These are phyloP conservation scores for Trichomalopsis sarcophagae DNA, from an alignment of 1,140 invertebrate genomes.

Conservation along the genomic window DNA sequence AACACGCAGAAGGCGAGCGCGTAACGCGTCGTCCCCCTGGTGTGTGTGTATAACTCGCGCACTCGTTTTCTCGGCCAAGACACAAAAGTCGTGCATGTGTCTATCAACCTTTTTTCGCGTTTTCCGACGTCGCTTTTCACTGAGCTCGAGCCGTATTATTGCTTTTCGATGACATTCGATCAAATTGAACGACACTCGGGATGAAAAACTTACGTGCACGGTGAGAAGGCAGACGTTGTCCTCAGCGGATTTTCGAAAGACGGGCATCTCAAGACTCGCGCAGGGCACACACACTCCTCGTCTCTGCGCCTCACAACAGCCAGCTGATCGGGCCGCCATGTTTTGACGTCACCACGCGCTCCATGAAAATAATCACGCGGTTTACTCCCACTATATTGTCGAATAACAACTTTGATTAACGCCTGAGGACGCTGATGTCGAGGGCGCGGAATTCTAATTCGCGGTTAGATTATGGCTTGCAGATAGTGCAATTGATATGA, in stretches of 20 bases:
- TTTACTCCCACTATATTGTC: neutral
- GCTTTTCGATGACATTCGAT: neutral
- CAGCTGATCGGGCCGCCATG: conserved; percentile 74
- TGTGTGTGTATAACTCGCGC: neutral
- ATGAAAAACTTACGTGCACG: conserved; percentile 57
- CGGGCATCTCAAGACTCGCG: conserved; percentile 42
- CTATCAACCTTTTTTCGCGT: neutral
- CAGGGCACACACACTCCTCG: conserved; percentile 62
- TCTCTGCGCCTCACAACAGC: conserved; percentile 65
- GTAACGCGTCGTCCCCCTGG: neutral
- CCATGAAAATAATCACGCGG: conserved; percentile 40
- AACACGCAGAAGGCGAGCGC: neutral
- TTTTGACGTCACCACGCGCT: conserved; percentile 69
- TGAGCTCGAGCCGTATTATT: neutral
- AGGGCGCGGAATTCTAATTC: neutral
- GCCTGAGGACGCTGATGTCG: neutral
- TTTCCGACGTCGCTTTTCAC: neutral
- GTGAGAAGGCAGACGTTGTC: conserved; percentile 55
- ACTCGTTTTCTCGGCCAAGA: neutral
- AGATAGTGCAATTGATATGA: too few relatives aligned
- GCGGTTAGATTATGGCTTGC: too few relatives aligned
- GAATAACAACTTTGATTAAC: neutral
- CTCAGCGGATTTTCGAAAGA: conserved; percentile 57
- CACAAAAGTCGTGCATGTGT: neutral
- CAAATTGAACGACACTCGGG: neutral